Evolutionary conservation across 2,888 invertebrate genomes (phyloP), one percentile per base, ranked within the genome.

Genomic region (Scaptomyza flava): DNA sequence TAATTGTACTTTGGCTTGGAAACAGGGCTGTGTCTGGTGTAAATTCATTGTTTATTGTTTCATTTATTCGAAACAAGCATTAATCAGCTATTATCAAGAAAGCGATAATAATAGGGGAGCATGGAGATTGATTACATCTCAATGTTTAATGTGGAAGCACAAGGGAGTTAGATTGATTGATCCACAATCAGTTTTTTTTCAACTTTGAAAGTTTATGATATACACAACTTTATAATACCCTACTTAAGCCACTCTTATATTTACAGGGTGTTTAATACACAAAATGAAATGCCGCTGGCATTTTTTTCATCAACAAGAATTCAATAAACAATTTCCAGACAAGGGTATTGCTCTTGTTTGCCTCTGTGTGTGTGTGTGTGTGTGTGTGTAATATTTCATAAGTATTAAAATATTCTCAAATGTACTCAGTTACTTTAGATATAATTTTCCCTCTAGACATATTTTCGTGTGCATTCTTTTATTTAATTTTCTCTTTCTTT

Each of bases 271-370:
- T 51, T 53, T 17, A 41, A 17, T 41, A 41, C 3, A 70, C 42
- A 52, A 60, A 56, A 59, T 65, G 47, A 52, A 70, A 60, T 47
- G 62, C 58, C 45, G 30, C 0, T 8, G 48, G 72, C 59, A 17
- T 27, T 27, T 33, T 54, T 51, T 45, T 17, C 46, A 47, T 52
- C 46, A 54, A 56, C 54, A 72, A 31, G 42, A 63, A 63, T 72
- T 72, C 72, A 58, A 72, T 64, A 72, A 72, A 63, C 73, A 72
- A 64, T n/a, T 45, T 52, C 17, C 47, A 48, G 60, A 50, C 34
- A 31, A 41, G 27, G 3, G n/a, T 36, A 23, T 27, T 27, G 27
- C 12, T 46, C 14, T 52, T 41, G 12, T 17, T 17, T 17, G 17
- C 17, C 17, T 33, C 20, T 30, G 50, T 17, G 57, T 41, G 12